Conservation (phyloP, 2,113 vertebrate genomes). For the Microcebus tavaratra region DNA sequence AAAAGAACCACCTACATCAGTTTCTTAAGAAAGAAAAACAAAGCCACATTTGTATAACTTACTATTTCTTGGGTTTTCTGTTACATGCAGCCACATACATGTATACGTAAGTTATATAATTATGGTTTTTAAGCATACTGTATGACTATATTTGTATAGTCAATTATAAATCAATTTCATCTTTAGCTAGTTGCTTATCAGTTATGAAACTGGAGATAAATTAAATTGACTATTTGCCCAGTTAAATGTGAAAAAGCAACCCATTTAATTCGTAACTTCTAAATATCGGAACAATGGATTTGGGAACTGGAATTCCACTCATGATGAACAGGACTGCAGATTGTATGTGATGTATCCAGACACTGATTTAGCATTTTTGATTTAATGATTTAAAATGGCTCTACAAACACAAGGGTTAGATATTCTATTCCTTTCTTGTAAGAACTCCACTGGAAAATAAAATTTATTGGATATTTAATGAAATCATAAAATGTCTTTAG, state of each 20-base stretch:
- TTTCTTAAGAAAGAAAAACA: neutral
- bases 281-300: neutral
- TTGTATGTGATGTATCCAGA: neutral
- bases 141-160: neutral
- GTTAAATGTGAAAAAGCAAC: neutral
- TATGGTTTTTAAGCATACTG: neutral
- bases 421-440: neutral
- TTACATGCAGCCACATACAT: neutral
- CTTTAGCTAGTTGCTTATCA: neutral
- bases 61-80: neutral
- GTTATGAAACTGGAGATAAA: neutral
- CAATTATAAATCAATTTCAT: neutral
- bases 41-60: neutral
- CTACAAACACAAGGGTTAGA: slow-evolving; percentile 7
- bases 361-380: neutral
- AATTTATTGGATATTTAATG: neutral
- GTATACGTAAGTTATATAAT: neutral
- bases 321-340: neutral
- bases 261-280: neutral
- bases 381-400: neutral
- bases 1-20: neutral
- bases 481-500: slow-evolving; percentile 32
- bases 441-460: neutral
- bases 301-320: neutral
- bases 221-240: neutral